A percentile compares a stretch with the other conserved stretches of the same genome.
These are phyloP conservation scores for Rhinolophus sinicus DNA, from an alignment of 2,113 vertebrate genomes.

Conservation along the genomic window DNA sequence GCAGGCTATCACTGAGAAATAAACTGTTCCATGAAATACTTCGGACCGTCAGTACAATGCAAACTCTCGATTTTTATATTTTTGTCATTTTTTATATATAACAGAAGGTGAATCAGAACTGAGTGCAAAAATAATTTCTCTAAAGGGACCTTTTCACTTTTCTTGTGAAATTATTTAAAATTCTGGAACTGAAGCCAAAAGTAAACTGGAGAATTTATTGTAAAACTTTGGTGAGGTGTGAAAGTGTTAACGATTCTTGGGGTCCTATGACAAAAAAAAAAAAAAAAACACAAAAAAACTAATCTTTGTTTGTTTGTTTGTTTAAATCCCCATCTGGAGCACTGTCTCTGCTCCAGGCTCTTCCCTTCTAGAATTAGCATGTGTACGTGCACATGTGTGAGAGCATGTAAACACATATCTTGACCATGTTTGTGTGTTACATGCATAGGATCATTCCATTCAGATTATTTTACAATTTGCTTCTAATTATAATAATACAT, in stretches of 20 bases:
- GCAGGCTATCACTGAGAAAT: fast-evolving
- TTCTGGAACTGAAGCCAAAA: neutral
- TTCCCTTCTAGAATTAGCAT: fast-evolving
- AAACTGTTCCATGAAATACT: fast-evolving
- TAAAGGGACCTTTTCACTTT: neutral
- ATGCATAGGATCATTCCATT: fast-evolving
- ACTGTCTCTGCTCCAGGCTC: fast-evolving
- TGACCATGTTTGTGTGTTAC: fast-evolving
- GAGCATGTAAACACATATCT: fast-evolving
- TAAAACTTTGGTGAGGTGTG: neutral
- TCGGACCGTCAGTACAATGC: fast-evolving
- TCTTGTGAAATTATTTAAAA: neutral
- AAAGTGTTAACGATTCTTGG: neutral
- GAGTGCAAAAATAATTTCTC: neutral
- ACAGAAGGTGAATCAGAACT: neutral
- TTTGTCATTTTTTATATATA: neutral
- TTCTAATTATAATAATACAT: neutral
- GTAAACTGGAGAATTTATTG: neutral
- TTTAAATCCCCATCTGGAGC: too few species aligned
- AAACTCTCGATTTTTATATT: neutral
- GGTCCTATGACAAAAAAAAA: neutral
- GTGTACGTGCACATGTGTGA: fast-evolving
- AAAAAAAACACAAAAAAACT: neutral
- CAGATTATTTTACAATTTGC: neutral
- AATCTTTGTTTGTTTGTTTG: too few species aligned